Base-by-base conservation (phyloP, 1,140 invertebrate species). In the Hyles vespertilio region DNA sequence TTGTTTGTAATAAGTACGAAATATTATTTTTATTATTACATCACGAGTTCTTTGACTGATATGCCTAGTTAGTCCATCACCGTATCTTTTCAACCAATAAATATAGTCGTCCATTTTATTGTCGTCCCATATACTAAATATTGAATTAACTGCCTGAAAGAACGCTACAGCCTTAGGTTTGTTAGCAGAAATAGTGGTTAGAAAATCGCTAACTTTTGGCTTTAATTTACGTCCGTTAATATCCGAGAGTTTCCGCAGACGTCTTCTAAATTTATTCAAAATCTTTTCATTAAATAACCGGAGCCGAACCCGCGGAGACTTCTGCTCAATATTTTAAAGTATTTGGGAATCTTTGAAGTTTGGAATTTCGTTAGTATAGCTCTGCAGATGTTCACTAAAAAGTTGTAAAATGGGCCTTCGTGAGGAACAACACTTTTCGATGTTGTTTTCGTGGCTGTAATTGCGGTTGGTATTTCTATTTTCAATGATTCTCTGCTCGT, bases 51-150 rank as follows among this genome's bases (percentile, higher is more conserved):
- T 48, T 3, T 63, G 40, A n/a, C 59, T 59, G 12, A 74, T 69
- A 32, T 65, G 56, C 4, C 34, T 12, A 5, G 43, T 47, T 34
- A 50, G 33, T 6, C 59, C 56, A n/a, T 58, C 50, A 1, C 69
- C 69, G 11, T 59, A 71, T 49, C 45, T 56, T 59, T 61, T 74
- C 10, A 77, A 50, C 8, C 45, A 8, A 44, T 68, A 72, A 57
- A 74, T 56, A 55, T 72, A 77, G 8, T 67, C 65, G n/a, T 74
- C 67, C 36, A 77, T 56, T 59, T 67, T 67, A 22, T 51, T 58
- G n/a, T 61, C 58, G 40, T 70, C 52, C 6, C 22, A 11, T 3
- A 63, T 52, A n/a, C 46, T 51, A 49, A 56, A 77, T 11, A 74
- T 65, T 11, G 61, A 32, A 51, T 77, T 70, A 47, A 70, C 65